Conservation (phyloP, 1,140 invertebrate genomes). For the Dendroctonus valens region DNA sequence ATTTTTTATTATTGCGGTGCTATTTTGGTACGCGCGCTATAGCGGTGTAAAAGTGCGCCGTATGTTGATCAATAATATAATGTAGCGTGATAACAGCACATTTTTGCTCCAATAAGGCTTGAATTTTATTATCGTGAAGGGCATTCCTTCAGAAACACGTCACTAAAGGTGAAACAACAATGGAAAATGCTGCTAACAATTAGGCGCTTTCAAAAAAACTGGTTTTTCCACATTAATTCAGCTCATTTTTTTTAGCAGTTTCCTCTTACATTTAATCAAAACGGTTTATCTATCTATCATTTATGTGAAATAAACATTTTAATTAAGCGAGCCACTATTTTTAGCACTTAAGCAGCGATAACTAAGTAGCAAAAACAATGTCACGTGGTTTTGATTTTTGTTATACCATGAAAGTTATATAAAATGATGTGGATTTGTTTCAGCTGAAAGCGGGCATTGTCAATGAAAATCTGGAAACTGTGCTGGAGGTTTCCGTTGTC, state of each 20-base stretch:
- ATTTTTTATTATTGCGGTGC: neutral
- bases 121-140: no score
- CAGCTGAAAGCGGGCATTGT: conserved; percentile 90
- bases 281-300: neutral
- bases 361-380: neutral
- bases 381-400: no score
- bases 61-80: no score
- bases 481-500: conserved; percentile 77
- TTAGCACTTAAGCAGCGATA: neutral
- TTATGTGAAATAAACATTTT: neutral
- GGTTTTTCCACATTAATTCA: no score
- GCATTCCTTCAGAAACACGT: no score
- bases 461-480: conserved; percentile 68
- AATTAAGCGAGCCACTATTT: neutral
- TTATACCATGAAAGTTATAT: neutral
- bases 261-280: neutral
- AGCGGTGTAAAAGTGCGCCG: neutral
- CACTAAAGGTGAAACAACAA: no score
- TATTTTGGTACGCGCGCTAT: conserved; percentile 3
- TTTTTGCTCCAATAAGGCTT: no score
- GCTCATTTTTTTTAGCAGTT: neutral
- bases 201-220: no score
- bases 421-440: neutral
- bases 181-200: no score
- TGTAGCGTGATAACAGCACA: no score